phyloP scores from a whole-genome alignment of 1,140 invertebrate species.

The Trypoxylus dichotomus region DNA sequence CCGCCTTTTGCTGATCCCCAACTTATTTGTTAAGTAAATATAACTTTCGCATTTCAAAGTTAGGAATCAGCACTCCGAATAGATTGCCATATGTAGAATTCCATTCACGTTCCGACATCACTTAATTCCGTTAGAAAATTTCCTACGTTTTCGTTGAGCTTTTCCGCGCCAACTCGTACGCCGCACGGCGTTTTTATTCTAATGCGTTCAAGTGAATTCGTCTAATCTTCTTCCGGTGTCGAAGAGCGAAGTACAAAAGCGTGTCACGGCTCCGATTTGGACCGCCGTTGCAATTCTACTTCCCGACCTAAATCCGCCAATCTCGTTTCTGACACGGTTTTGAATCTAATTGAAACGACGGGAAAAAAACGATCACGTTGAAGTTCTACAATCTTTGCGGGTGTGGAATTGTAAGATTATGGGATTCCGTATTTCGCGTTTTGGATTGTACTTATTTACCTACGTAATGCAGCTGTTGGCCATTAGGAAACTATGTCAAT shows the following conservation, averaged over 20 bases:
- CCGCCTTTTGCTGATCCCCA: no score
- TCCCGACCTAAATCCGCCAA: neutral
- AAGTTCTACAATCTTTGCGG: neutral
- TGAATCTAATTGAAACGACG: neutral
- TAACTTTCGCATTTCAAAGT: neutral
- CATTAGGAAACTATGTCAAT: no score
- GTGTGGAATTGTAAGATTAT: neutral
- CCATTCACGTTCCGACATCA: neutral
- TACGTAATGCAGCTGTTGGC: no score
- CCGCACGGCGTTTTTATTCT: neutral
- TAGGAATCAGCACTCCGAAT: no score
- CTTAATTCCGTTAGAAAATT: neutral
- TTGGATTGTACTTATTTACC: no score
- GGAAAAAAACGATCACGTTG: neutral
- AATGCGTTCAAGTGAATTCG: slow-evolving; percentile 4
- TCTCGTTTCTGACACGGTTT: slow-evolving; percentile 1
- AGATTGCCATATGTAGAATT: neutral
- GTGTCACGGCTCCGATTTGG: neutral
- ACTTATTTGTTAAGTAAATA: neutral
- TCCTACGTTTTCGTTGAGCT: neutral
- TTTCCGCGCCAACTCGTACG: neutral
- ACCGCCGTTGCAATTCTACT: neutral
- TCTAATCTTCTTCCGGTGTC: slow-evolving; percentile 8
- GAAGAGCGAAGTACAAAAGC: slow-evolving; percentile 7
- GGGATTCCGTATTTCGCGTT: no score